Conservation (phyloP, 2,888 invertebrate genomes). For the Leistus spinibarbis region DNA sequence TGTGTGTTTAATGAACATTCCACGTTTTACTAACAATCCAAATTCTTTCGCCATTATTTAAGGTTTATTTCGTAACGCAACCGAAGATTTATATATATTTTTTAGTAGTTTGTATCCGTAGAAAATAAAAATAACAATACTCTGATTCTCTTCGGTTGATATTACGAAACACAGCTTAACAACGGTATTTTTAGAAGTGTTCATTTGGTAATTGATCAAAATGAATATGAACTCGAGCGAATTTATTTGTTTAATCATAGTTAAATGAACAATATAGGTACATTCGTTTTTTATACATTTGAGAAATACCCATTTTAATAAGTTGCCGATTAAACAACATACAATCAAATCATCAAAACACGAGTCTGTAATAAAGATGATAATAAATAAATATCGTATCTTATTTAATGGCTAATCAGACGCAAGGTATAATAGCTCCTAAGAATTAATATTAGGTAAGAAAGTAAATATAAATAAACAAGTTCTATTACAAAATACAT, state of each 20-base stretch:
- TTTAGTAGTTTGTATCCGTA: neutral
- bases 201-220: neutral
- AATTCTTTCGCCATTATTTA: neutral
- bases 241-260: neutral
- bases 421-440: slow-evolving; percentile 39
- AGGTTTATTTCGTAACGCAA: neutral
- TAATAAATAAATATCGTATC: slow-evolving; percentile 34
- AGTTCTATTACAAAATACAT: slow-evolving; percentile 31
- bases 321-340: slow-evolving; percentile 33
- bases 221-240: too few relatives aligned
- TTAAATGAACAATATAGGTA: neutral
- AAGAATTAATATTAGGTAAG: slow-evolving; percentile 31
- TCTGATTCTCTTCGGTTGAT: neutral
- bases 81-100: neutral
- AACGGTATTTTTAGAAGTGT: neutral
- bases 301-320: slow-evolving; percentile 22
- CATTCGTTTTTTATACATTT: neutral
- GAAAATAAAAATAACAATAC: neutral
- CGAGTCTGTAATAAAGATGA: slow-evolving; percentile 38
- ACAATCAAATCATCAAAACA: slow-evolving; percentile 37
- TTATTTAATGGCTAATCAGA: slow-evolving; percentile 33
- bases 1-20: neutral
- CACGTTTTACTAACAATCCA: neutral
- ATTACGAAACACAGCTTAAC: neutral
- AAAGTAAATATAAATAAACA: slow-evolving; percentile 7